These are phyloP conservation scores for Nothoprocta pentlandii DNA, from an alignment of 2,113 vertebrate genomes.

Conservation along the genomic window DNA sequence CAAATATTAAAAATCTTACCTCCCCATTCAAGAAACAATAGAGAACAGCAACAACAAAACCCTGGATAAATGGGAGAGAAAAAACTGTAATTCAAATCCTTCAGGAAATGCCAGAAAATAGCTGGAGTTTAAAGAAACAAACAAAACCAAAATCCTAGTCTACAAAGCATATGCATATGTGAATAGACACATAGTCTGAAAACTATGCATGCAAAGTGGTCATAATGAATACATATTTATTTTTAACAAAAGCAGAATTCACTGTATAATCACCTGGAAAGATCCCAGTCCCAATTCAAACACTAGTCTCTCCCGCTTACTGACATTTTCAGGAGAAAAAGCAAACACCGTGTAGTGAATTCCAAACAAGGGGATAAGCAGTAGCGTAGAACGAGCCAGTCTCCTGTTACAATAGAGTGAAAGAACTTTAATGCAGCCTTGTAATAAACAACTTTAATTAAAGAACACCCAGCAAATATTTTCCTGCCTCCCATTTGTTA, in stretches of 20 bases:
- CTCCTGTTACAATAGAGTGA: constrained; percentile 81
- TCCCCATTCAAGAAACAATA: constrained; percentile 99
- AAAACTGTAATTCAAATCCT: background rate
- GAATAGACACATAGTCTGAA: background rate
- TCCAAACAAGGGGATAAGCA: constrained; percentile 96
- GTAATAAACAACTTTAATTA: constrained; percentile 34
- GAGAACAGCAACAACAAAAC: constrained; percentile 96
- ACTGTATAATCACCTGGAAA: constrained; percentile 87
- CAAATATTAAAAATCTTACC: constrained; percentile 81
- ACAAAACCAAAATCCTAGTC: background rate
- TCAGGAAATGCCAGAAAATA: background rate
- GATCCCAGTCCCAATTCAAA: constrained; percentile 97
- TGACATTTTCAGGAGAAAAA: constrained; percentile 97
- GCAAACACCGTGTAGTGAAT: constrained; percentile 99
- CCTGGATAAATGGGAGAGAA: constrained; percentile 77
- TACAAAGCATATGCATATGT: background rate
- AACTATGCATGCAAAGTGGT: background rate
- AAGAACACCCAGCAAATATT: constrained; percentile 25
- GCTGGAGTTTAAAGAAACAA: background rate
- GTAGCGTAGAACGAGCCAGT: constrained; percentile 93
- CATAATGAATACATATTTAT: background rate
- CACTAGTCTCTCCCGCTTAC: constrained; percentile 93
- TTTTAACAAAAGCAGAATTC: background rate
- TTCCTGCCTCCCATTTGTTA: background rate
- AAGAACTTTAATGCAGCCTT: constrained; percentile 34